These are phyloP conservation scores for Conus canariensis DNA, from an alignment of 2,888 invertebrate species.

Conservation along the genomic window DNA sequence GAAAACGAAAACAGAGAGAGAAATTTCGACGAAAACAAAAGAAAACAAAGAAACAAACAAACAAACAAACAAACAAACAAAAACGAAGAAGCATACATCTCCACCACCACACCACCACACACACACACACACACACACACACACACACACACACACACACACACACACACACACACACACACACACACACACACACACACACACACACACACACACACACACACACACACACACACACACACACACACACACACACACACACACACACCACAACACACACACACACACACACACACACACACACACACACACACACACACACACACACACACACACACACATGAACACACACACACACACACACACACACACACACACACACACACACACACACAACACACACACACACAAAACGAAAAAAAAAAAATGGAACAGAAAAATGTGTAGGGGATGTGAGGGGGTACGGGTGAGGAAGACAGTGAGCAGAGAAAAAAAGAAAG, in stretches of 20 bases:
- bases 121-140: background rate
- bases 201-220: background rate
- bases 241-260: background rate
- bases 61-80: too few species aligned
- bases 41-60: too few species aligned
- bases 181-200: background rate
- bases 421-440: too few species aligned
- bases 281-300: background rate
- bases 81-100: too few species aligned
- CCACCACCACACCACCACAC: background rate
- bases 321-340: background rate
- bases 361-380: background rate
- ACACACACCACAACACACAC: background rate
- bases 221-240: background rate
- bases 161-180: background rate
- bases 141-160: background rate
- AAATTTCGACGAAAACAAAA: too few species aligned
- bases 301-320: background rate
- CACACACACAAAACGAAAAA: background rate
- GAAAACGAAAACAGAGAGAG: too few species aligned
- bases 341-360: background rate
- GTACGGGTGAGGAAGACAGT: too few species aligned
- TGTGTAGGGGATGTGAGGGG: too few species aligned
- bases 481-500: too few species aligned
- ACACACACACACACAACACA: background rate